Evolutionary conservation across 1,140 invertebrate genomes (phyloP), one percentile per base, ranked within the genome.

Genomic region (Manduca sexta): DNA sequence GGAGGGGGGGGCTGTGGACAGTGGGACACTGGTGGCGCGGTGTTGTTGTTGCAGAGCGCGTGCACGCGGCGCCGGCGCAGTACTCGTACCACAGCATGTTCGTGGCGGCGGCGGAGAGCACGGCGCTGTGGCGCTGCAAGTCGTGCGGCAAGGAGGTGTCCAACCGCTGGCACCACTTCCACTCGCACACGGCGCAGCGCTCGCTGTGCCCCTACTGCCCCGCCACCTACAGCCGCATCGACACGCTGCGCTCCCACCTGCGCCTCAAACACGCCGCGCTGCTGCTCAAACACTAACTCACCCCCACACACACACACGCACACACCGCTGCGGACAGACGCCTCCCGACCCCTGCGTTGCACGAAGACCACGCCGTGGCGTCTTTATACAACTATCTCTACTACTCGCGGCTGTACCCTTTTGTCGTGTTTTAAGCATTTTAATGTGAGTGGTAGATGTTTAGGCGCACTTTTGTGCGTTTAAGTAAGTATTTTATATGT

Each of bases 161-260:
- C 72, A 94, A 94, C 84, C 88, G 93, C 68, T 94, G 94, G 93
- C 94, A 95, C 83, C 93, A 95, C 86, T 93, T 90, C 86, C 93
- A 94, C 84, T 93, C 92, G 56, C 94, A 95, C 79, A 93, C 91
- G 33, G 89, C 91, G 40, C 90, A 93, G 80, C 88, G 93, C 56
- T 94, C 92, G 52, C 89, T 90, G 62, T 95, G 94, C 77, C 93
- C 93, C 29, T 93, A 94, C 78, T 95, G 94, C 86, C 91, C 92
- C 50, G 92, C 93, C 61, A 93, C 92, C 37, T 95, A 95, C 87
- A 94, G 93, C 86, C 90, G 94, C 72, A 93, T 94, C 69, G 94
- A 95, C 86, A 94, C 93, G 13, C 86, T 94, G 60, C 89, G 92
- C 64, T 91, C 90, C 21, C 93, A 94, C 77, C 87, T 94, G 74